These are phyloP conservation scores for Sceloporus tristichus DNA, from an alignment of 2,113 vertebrate genomes.

Conservation along the genomic window DNA sequence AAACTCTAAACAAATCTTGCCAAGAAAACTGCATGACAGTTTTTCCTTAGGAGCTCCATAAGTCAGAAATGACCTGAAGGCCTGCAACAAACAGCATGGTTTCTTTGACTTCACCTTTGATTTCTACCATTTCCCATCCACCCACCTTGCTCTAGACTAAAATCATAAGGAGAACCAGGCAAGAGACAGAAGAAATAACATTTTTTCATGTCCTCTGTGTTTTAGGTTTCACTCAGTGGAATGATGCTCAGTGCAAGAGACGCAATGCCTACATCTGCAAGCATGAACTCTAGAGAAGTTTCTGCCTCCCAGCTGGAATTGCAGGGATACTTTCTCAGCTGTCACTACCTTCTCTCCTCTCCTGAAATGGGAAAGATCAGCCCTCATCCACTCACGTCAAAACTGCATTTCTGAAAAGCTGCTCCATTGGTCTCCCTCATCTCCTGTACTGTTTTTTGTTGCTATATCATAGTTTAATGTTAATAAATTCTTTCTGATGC, in stretches of 20 bases:
- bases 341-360: not conserved
- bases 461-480: not conserved
- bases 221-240: constrained; percentile 4
- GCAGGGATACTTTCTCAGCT: not conserved
- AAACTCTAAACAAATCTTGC: too few relatives aligned
- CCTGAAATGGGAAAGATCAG: not conserved
- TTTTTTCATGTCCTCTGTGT: not conserved
- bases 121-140: not conserved
- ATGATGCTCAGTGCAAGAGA: not conserved
- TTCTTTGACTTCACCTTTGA: too few relatives aligned
- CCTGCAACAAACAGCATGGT: too few relatives aligned
- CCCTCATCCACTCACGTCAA: not conserved
- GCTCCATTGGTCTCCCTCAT: too few relatives aligned
- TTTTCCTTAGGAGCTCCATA: not conserved
- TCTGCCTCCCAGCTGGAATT: too few relatives aligned
- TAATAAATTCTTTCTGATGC: not conserved
- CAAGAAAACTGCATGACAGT: too few relatives aligned
- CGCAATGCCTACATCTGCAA: constrained; percentile 19
- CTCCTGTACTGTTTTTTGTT: not conserved
- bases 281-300: not conserved
- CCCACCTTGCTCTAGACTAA: not conserved
- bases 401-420: not conserved
- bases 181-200: not conserved
- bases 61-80: not conserved
- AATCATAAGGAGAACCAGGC: not conserved